Evolutionary conservation across 2,888 invertebrate species (phyloP), one percentile per base, ranked within the genome.

Genomic region (Didymodactylos carnosus): DNA sequence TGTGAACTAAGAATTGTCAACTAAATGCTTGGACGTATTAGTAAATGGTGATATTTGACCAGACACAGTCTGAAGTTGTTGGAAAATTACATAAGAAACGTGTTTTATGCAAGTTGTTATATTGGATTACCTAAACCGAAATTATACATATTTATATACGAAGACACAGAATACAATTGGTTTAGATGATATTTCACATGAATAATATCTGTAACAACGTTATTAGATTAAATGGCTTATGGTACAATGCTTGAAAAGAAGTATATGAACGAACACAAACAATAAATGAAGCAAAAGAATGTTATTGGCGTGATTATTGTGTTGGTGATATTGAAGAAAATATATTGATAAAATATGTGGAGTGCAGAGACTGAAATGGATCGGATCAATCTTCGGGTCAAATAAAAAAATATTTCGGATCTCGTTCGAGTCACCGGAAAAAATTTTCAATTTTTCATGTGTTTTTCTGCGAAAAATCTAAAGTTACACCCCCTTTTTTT

Each of bases 291-390:
- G 95, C 98, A 0, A 87, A 94, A n/a, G 94, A 93, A 82, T 97
- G 95, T 83, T 99, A 92, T 83, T 91, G 91, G 83, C 92, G 94
- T 83, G 97, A 97, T 0, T 91, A 92, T 79, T 91, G 89, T 82
- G 90, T 97, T 40, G 97, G 97, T 0, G 97, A 98, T 82, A 90
- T 94, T 78, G 97, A 98, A 84, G 94, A 94, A 76, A 89, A 91
- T 83, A 95, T 95, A 0, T 86, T 97, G 70, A 88, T 93, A 75
- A 92, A 92, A 85, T 86, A 98, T 78, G 97, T 94, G n/a, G n/a
- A n/a, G n/a, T n/a, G n/a, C n/a, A n/a, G n/a, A n/a, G n/a, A n/a
- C n/a, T n/a, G n/a, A n/a, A n/a, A n/a, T n/a, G n/a, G n/a, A n/a
- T n/a, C n/a, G n/a, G n/a, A n/a, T n/a, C n/a, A n/a, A n/a, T n/a